Percentiles rank a stretch among this genome's conserved stretches.
phyloP scores from a whole-genome alignment of 2,888 invertebrate genomes.

The Agelastica alni region DNA sequence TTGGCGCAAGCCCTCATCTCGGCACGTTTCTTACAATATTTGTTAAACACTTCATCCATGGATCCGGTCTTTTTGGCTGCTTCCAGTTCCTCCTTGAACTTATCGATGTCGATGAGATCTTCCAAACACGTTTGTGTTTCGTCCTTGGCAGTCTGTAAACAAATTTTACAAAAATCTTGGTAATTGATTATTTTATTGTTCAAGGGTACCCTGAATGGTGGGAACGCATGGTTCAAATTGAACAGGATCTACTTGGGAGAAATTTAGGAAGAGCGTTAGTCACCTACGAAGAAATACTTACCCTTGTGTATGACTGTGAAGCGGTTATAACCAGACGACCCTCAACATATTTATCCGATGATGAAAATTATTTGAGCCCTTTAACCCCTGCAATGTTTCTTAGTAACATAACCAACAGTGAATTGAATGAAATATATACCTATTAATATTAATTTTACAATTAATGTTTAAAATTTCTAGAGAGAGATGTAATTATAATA shows the following conservation, averaged over 20 bases:
- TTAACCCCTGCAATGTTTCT: conserved; percentile 9
- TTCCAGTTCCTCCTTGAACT: conserved; percentile 62
- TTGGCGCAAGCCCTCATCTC: conserved; percentile 54
- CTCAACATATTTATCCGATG: conserved; percentile 4
- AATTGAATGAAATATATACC: no score
- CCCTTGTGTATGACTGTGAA: conserved; percentile 12
- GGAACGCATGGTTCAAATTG: conserved; percentile 46
- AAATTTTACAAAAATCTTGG: no score
- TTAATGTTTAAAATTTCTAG: no score
- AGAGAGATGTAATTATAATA: no score
- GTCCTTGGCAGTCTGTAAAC: conserved; percentile 38
- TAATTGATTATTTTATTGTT: no score
- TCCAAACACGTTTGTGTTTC: conserved; percentile 63
- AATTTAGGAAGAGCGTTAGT: conserved; percentile 30
- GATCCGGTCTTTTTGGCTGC: conserved; percentile 60
- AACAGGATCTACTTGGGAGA: conserved; percentile 46
- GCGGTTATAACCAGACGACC: conserved; percentile 4
- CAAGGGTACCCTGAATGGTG: no score
- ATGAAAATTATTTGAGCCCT: conserved; percentile 7
- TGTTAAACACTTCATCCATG: conserved; percentile 61
- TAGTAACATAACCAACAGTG: conserved; percentile 1
- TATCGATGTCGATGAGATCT: conserved; percentile 62
- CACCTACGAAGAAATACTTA: no score
- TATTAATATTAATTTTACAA: no score
- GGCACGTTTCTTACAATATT: conserved; percentile 59